Conservation (phyloP, 2,797 vertebrate genomes). For the Pantherophis alleghaniensis region DNA sequence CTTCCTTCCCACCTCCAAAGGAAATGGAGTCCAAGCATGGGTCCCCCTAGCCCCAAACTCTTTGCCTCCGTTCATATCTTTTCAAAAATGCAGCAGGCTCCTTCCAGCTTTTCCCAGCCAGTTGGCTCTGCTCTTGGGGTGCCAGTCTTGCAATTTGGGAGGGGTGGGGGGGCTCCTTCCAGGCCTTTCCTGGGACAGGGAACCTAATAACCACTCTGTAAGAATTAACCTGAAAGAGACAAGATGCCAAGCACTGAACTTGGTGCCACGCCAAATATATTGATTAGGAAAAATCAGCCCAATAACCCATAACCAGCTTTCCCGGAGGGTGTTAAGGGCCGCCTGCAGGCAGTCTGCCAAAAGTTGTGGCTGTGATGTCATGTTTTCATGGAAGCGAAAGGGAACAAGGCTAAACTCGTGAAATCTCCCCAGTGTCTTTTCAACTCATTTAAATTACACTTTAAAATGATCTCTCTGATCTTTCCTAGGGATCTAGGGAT, state of each 20-base stretch:
- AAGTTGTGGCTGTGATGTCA: neutral
- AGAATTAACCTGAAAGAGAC: neutral
- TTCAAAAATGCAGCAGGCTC: slow-evolving; percentile 39
- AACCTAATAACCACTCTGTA: neutral
- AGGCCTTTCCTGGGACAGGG: neutral
- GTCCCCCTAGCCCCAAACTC: slow-evolving; percentile 53
- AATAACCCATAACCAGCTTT: neutral
- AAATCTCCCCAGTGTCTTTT: neutral
- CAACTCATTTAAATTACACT: neutral
- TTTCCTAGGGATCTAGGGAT: neutral
- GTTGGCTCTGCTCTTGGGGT: neutral
- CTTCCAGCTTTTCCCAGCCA: neutral
- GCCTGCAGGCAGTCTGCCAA: neutral
- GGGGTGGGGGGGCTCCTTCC: neutral
- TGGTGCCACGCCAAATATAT: neutral
- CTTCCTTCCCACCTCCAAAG: slow-evolving; percentile 51
- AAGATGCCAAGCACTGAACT: neutral
- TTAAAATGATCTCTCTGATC: neutral
- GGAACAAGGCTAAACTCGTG: neutral
- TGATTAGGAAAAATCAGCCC: neutral
- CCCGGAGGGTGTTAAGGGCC: neutral
- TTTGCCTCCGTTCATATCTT: slow-evolving; percentile 44
- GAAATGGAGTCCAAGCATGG: neutral
- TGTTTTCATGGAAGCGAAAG: neutral
- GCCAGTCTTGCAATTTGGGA: neutral